A percentile compares a stretch with the other conserved stretches of the same genome.
Evolutionary conservation across 2,888 invertebrate species (phyloP).

Genomic region (Anarsia innoxiella): DNA sequence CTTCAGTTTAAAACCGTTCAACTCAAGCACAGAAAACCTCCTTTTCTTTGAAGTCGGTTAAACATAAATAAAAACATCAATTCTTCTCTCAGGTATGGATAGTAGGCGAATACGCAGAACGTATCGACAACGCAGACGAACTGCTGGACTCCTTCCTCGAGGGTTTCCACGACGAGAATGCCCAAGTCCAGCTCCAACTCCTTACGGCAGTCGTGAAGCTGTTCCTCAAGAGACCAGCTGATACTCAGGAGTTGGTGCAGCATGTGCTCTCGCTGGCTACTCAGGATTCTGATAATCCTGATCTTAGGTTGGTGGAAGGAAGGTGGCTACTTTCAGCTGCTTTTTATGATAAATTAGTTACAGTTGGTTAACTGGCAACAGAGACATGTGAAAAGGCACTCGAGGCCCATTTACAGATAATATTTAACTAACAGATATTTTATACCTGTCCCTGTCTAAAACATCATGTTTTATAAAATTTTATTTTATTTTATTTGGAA

Average conservation of each 20-base stretch:
- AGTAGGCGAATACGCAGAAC: slow-evolving; percentile 98
- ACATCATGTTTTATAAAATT: too few relatives aligned
- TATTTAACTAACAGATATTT: too few relatives aligned
- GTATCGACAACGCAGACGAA: slow-evolving; percentile 99
- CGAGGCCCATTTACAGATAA: too few relatives aligned
- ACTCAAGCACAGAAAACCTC: too few relatives aligned
- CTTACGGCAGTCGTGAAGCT: slow-evolving; percentile 98
- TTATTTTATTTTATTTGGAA: too few relatives aligned
- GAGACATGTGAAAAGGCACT: too few relatives aligned
- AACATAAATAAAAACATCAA: too few relatives aligned
- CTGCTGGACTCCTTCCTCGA: slow-evolving; percentile 98
- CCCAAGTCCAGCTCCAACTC: slow-evolving; percentile 96
- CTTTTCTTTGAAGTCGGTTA: too few relatives aligned
- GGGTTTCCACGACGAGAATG: slow-evolving; percentile 97
- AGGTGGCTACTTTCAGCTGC: background rate
- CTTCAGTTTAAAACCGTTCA: too few relatives aligned
- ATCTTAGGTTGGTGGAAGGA: slow-evolving; percentile 82
- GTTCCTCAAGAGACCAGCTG: slow-evolving; percentile 97
- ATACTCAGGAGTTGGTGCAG: slow-evolving; percentile 98
- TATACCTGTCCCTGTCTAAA: too few relatives aligned
- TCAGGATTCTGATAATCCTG: slow-evolving; percentile 97
- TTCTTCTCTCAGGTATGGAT: slow-evolving; percentile 83
- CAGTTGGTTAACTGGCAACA: too few relatives aligned
- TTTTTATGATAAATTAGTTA: too few relatives aligned
- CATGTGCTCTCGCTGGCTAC: slow-evolving; percentile 93